Conservation (phyloP, 2,888 invertebrate genomes). For the Papilio gigon region DNA sequence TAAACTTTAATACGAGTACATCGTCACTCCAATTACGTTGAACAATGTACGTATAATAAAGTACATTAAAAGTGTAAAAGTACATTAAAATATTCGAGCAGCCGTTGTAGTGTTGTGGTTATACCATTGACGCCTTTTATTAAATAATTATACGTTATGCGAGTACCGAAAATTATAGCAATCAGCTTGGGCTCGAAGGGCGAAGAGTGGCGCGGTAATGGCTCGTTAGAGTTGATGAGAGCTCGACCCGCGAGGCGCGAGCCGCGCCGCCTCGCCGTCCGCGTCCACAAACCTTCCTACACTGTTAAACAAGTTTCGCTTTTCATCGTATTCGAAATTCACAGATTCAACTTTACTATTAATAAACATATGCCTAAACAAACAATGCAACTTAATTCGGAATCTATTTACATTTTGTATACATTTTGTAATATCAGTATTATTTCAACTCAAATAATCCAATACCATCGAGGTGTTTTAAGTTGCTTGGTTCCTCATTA, state of each 20-base stretch:
- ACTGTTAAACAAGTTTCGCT: conserved; percentile 56
- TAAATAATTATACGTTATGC: conserved; percentile 79
- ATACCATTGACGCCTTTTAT: conserved; percentile 73
- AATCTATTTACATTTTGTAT: neutral
- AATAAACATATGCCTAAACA: neutral
- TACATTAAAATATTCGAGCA: conserved; percentile 23
- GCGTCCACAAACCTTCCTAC: conserved; percentile 58
- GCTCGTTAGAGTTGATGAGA: conserved; percentile 81
- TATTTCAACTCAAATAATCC: neutral
- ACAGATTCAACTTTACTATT: conserved; percentile 40
- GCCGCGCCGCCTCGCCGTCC: conserved; percentile 51
- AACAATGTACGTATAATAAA: conserved; percentile 3
- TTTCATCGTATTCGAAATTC: conserved; percentile 16
- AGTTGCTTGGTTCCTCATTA: neutral
- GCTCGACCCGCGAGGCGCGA: conserved; percentile 59
- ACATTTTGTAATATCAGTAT: conserved; percentile 8
- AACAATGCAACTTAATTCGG: neutral
- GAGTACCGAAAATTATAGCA: conserved; percentile 76
- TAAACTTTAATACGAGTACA: neutral
- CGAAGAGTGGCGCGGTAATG: conserved; percentile 63
- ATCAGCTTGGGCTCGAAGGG: conserved; percentile 53
- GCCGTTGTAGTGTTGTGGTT: conserved; percentile 67
- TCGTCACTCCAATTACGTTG: neutral
- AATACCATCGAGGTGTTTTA: no score
- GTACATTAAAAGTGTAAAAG: conserved; percentile 24